phyloP scores from a whole-genome alignment of 2,797 vertebrate species.

The Eospalax fontanierii region DNA sequence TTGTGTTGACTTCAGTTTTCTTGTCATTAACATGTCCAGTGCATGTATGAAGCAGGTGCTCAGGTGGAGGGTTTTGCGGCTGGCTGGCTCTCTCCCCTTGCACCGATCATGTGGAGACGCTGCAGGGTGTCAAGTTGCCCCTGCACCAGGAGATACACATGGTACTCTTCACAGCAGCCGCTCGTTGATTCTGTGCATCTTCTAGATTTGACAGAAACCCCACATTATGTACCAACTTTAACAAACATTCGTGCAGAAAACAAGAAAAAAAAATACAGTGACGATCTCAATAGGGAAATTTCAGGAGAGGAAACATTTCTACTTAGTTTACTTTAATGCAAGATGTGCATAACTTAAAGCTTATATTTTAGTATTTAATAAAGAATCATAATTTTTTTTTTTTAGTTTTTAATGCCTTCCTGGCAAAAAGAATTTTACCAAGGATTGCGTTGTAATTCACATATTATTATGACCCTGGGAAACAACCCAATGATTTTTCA shows the following conservation, averaged over 20 bases:
- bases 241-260: neutral
- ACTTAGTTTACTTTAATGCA: neutral
- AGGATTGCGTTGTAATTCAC: neutral
- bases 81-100: neutral
- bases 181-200: neutral
- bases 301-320: neutral
- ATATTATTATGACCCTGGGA: neutral
- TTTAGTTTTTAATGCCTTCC: slow-evolving; percentile 9
- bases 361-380: slow-evolving; percentile 53
- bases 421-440: neutral
- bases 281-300: neutral
- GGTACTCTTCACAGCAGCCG: neutral
- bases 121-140: neutral
- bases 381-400: neutral
- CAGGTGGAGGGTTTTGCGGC: neutral
- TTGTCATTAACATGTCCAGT: neutral
- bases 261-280: neutral
- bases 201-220: neutral
- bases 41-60: neutral
- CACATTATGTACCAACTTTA: neutral
- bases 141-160: neutral
- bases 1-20: neutral
- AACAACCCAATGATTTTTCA: neutral
- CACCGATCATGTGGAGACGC: neutral
- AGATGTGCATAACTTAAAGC: neutral